Base-by-base conservation (phyloP, 2,888 invertebrate genomes). In the Acleris cristana region DNA sequence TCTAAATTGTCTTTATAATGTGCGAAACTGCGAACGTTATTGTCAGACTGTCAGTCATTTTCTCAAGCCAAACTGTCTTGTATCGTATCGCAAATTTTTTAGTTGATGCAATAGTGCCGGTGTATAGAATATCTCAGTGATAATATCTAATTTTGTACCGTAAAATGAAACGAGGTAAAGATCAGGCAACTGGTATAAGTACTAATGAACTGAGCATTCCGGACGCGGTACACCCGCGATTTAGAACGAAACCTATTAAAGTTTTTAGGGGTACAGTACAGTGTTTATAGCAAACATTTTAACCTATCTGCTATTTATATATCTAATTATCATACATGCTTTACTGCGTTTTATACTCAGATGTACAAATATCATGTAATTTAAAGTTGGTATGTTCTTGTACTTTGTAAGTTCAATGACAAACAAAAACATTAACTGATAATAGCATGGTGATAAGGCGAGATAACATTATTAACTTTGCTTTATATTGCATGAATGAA, bases 201-300 rank as follows among this genome's bases (percentile, higher is more conserved):
- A 45, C 48, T 59, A 60, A 54, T n/a, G 62, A 34, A 45, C 34
- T 45, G 44, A 51, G 58, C 49, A 57, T 16, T 49, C 49, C 65
- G 12, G 91, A 91, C 71, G 88, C 88, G 52, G 87, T 82, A 5
- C 90, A 91, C 74, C 88, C 88, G 48, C 84, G 91, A 69, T 90
- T 90, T 79, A 72, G 73, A 78, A 72, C 74, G 72, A 86, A 83
- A 79, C 80, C 83, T 12, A 70, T 75, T 56, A 49, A 72, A 72
- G 76, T 76, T 71, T 69, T 72, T 72, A 76, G 81, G 73, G 90
- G 90, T 90, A 89, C 76, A 81, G 88, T 89, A 89, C 73, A 54
- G 14, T 60, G 6, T 51, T 57, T 14, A 53, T 53, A 16, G 30
- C 6, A 44, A 45, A 26, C 34, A n/a, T 30, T 45, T 3, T 30